Conservation (phyloP, 2,113 vertebrate genomes). For the Charina bottae region DNA sequence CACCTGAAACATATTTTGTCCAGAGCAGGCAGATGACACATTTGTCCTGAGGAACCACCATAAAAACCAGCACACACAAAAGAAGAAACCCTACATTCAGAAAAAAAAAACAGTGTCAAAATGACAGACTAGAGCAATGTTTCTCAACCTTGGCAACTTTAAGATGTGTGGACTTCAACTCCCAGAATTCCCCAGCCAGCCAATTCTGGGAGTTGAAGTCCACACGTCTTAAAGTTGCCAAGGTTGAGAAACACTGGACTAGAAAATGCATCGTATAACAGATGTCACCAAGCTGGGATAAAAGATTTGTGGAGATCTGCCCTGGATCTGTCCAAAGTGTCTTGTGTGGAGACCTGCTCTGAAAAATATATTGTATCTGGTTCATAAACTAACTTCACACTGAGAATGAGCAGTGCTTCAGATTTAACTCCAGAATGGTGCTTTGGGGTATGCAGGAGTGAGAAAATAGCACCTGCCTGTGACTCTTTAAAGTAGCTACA, state of each 20-base stretch:
- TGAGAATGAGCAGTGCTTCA: not conserved
- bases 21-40: not conserved
- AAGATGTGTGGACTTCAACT: too few relatives aligned
- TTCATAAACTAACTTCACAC: not conserved
- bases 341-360: not conserved
- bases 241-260: not conserved
- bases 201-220: too few relatives aligned
- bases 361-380: not conserved
- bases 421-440: not conserved
- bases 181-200: too few relatives aligned
- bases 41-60: not conserved
- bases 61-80: not conserved
- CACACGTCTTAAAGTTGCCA: too few relatives aligned
- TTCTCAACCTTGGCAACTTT: too few relatives aligned
- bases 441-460: not conserved
- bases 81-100: not conserved
- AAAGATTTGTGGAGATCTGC: not conserved
- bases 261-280: not conserved
- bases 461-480: not conserved
- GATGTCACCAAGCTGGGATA: not conserved
- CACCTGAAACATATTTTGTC: not conserved
- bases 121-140: not conserved
- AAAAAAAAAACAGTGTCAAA: not conserved
- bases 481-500: not conserved
- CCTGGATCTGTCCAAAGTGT: not conserved